Percentiles rank a stretch among this genome's conserved stretches.
These are phyloP conservation scores for Manacus vitellinus DNA, from an alignment of 2,113 vertebrate species.

Conservation along the genomic window DNA sequence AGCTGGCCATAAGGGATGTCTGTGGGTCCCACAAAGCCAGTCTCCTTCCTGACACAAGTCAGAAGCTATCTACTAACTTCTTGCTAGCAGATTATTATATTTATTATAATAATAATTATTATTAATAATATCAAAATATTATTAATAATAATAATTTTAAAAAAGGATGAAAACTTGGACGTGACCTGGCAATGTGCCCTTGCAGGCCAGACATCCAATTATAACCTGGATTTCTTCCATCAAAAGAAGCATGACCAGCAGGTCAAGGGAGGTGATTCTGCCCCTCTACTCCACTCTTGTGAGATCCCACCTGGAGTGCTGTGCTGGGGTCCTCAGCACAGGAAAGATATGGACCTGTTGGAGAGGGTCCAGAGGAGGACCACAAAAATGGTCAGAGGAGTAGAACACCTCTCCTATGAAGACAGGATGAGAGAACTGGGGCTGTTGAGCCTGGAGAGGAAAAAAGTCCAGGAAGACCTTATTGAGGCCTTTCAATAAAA, in stretches of 20 bases:
- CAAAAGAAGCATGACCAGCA: accelerated
- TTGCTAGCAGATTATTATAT: accelerated
- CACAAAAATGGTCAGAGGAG: background rate
- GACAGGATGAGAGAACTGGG: background rate
- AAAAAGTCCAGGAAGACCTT: background rate
- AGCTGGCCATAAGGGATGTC: background rate
- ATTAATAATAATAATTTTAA: background rate
- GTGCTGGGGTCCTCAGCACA: accelerated
- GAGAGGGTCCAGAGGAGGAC: accelerated
- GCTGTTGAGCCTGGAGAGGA: background rate
- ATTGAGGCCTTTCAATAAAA: background rate
- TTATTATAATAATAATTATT: too few species aligned
- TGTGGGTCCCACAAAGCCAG: background rate
- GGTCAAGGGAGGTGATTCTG: accelerated
- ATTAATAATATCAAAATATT: too few species aligned
- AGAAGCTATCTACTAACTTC: background rate
- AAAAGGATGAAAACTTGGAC: background rate
- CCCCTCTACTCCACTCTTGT: background rate
- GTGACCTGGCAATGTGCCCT: accelerated
- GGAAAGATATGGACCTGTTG: background rate
- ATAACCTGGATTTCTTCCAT: background rate
- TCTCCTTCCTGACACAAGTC: background rate
- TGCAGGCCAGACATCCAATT: background rate
- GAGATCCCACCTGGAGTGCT: background rate
- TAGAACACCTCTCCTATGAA: background rate